Base-by-base conservation (phyloP, 2,888 invertebrate species). In the Agrotis exclamationis region DNA sequence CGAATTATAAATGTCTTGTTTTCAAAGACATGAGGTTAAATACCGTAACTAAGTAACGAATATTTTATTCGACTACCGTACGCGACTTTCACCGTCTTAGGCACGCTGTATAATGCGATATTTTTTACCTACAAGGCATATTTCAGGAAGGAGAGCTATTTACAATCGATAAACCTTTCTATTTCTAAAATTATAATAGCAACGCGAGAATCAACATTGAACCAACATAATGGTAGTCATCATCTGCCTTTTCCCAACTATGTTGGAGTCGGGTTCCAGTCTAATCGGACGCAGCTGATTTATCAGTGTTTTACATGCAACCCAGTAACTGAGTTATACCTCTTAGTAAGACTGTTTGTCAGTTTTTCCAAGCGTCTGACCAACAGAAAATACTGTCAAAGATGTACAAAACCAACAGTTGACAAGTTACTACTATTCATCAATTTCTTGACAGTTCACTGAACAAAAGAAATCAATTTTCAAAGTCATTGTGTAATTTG, bases 1-100 rank as follows among this genome's bases (percentile, higher is more conserved):
- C 56, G 51, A 63, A 62, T 71, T 73, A 62, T 56, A 69, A 79
- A 74, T 63, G 75, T 70, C 73, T 68, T 72, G 66, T 73, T 63
- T 79, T 76, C 58, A 74, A 69, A 70, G 53, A 69, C 65, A 59
- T 4, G 47, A 56, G 20, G 22, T 63, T 59, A 70, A 51, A 58
- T n/a, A 54, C 65, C 53, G 63, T 64, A 60, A 22, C 68, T 74
- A 78, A 77, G 51, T 57, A 74, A 74, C 53, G 50, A 54, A 78
- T 13, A 60, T 66, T 66, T 62, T 44, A 57, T 74, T 64, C 20
- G 16, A 56, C 50, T 60, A 60, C 48, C 39, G 20, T 44, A 24
- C 13, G 11, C 16, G 11, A 60, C 60, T 68, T 77, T 77, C 63
- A 68, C 66, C 45, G 44, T 54, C 1, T 13, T 58, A 63, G 51